These are phyloP conservation scores for Ceratoteleas bidentatus DNA, from an alignment of 1,140 invertebrate species.

Conservation along the genomic window DNA sequence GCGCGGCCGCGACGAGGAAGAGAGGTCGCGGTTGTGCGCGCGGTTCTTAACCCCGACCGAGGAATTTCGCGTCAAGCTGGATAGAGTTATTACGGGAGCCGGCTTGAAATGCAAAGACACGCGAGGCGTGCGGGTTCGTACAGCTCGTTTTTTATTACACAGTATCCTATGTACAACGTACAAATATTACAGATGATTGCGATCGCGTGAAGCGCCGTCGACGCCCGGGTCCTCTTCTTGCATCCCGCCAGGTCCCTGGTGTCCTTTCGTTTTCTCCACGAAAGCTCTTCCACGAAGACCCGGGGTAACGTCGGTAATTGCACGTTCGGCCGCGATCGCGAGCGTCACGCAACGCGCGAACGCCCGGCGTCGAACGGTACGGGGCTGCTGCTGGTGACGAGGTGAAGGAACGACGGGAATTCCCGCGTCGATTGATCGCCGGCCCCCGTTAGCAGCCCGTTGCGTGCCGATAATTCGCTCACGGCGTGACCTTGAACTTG, in stretches of 20 bases:
- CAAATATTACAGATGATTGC: slow-evolving; percentile 72
- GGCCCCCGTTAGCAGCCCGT: slow-evolving; percentile 69
- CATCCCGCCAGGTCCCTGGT: slow-evolving; percentile 19
- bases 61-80: slow-evolving; percentile 30
- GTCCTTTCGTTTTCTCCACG: slow-evolving; percentile 59
- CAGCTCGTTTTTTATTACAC: slow-evolving; percentile 66
- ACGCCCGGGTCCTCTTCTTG: slow-evolving; percentile 47
- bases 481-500: slow-evolving; percentile 69
- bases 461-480: slow-evolving; percentile 46
- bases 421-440: too few species aligned
- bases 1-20: slow-evolving; percentile 3
- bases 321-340: slow-evolving; percentile 70
- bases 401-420: slow-evolving; percentile 62
- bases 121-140: slow-evolving; percentile 42
- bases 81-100: slow-evolving; percentile 61
- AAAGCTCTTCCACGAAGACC: slow-evolving; percentile 70
- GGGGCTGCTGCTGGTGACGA: slow-evolving; percentile 46
- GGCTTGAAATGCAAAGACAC: slow-evolving; percentile 51
- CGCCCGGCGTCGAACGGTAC: slow-evolving; percentile 53
- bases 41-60: slow-evolving; percentile 40
- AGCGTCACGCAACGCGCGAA: slow-evolving; percentile 71
- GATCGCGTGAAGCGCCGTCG: slow-evolving; percentile 61
- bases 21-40: slow-evolving; percentile 3
- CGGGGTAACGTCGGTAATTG: slow-evolving; percentile 70
- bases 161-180: slow-evolving; percentile 69